Base-by-base conservation (phyloP, 2,797 vertebrate genomes). In the Glyptemys insculpta region DNA sequence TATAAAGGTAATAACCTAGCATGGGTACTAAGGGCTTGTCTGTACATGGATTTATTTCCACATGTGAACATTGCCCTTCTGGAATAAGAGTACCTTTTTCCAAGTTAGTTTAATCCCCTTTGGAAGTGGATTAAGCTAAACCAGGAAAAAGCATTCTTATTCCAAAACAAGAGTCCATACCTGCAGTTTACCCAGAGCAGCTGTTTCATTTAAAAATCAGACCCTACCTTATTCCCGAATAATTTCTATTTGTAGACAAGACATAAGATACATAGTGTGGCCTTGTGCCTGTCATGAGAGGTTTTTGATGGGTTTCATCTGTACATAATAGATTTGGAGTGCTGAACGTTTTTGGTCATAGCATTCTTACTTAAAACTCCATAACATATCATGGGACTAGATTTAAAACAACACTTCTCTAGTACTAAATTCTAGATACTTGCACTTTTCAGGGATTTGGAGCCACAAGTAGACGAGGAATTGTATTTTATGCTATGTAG, bases 1-100 rank as follows among this genome's bases (percentile, higher is more conserved):
- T 92, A 98, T 99, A 95, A 99, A 99, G 98, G 99, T 99, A 54
- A 86, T 86, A 76, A 12, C 68, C 18, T 47, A 19, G 0, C 65
- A 27, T 41, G 65, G 6, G 47, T 90, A 14, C 23, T 47, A 47
- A 27, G 8, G 59, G 31, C 14, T 16, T 62, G n/a, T 68, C 65
- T 37, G n/a, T 21, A 21, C 37, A 10, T 68, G 34, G 16, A 68
- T n/a, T 68, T 68, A 37, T 37, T 72, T 44, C 41, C 41, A 14
- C 27, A 15, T 78, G 25, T 78, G 27, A 31, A 78, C 8, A 37
- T 47, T 25, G 25, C 74, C 8, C 12, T 76, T 76, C 12, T 76
- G 74, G 27, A 76, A 76, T 47, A 44, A 44, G 12, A 27, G 23
- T 47, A 16, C 59, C 19, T 68, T 68, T 65, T 68, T 21, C n/a